Conservation (phyloP, 1,140 invertebrate genomes). For the Drosophila auraria region DNA sequence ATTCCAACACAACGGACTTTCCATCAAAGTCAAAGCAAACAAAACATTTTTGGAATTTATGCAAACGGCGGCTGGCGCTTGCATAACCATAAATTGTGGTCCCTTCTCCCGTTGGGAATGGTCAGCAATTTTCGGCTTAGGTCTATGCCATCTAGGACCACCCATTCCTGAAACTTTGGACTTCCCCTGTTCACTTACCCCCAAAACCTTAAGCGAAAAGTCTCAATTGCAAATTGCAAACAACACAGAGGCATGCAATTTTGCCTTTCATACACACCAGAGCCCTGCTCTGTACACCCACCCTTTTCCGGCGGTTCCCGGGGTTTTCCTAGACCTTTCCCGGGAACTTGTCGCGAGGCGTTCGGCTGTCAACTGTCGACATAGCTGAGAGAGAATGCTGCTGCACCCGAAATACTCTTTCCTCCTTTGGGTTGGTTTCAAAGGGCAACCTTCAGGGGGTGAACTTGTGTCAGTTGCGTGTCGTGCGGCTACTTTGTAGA, state of each 20-base stretch:
- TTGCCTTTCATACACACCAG: conserved; percentile 27
- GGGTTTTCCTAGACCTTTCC: conserved; percentile 6
- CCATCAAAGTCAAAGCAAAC: conserved; percentile 76
- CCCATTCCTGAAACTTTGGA: background rate
- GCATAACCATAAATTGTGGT: conserved; percentile 71
- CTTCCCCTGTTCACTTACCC: background rate
- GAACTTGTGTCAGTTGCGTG: conserved; percentile 61
- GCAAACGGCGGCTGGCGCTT: conserved; percentile 65
- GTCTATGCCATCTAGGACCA: conserved; percentile 18
- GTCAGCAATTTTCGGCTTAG: conserved; percentile 38
- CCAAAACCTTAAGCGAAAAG: conserved; percentile 55
- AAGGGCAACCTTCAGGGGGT: background rate
- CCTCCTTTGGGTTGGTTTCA: conserved; percentile 10
- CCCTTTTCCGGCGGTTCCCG: background rate
- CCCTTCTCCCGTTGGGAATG: conserved; percentile 25
- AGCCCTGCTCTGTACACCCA: background rate
- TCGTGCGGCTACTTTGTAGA: conserved; percentile 54
- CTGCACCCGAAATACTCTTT: conserved; percentile 39
- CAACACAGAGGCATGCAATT: conserved; percentile 80
- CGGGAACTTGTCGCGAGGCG: conserved; percentile 65
- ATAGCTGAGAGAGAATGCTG: conserved; percentile 38
- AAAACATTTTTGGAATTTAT: conserved; percentile 75
- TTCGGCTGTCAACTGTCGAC: conserved; percentile 80
- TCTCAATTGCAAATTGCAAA: conserved; percentile 83
- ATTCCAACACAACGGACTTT: conserved; percentile 28